Conservation (phyloP, 2,888 invertebrate genomes). For the Anodontia alba region DNA sequence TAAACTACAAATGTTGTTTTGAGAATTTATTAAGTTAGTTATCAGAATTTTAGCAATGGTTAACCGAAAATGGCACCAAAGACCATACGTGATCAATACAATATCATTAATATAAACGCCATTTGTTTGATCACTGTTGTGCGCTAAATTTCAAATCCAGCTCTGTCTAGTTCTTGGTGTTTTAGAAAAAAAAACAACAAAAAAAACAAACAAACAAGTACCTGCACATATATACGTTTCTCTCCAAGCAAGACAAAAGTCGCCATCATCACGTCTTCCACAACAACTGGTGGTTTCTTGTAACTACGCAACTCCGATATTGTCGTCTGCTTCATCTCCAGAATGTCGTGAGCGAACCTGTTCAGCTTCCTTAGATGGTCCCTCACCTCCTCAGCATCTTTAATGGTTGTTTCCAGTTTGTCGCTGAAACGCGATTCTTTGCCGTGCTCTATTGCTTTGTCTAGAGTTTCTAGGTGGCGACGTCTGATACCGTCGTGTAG, state of each 20-base stretch:
- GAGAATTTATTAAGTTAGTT: too few relatives aligned
- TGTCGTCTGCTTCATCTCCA: constrained; percentile 68
- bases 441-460: constrained; percentile 56
- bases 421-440: constrained; percentile 49
- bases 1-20: too few relatives aligned
- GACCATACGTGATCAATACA: too few relatives aligned
- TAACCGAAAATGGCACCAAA: too few relatives aligned
- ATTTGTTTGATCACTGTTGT: too few relatives aligned
- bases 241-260: constrained; percentile 67
- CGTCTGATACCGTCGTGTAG: constrained; percentile 60
- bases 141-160: too few relatives aligned
- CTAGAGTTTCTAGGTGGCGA: constrained; percentile 60
- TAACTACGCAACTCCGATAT: constrained; percentile 69
- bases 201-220: too few relatives aligned
- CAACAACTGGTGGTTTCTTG: constrained; percentile 50
- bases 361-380: constrained; percentile 63
- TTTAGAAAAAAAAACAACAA: too few relatives aligned
- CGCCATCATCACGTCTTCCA: constrained; percentile 64
- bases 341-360: constrained; percentile 63
- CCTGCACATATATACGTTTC: constrained; percentile 43
- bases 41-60: too few relatives aligned
- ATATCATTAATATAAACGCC: too few relatives aligned
- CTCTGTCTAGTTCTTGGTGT: too few relatives aligned
- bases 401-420: constrained; percentile 53
- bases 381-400: constrained; percentile 64